Evolutionary conservation across 2,797 vertebrate genomes (phyloP), one percentile per base, ranked within the genome.

Genomic region (Agapornis canus): DNA sequence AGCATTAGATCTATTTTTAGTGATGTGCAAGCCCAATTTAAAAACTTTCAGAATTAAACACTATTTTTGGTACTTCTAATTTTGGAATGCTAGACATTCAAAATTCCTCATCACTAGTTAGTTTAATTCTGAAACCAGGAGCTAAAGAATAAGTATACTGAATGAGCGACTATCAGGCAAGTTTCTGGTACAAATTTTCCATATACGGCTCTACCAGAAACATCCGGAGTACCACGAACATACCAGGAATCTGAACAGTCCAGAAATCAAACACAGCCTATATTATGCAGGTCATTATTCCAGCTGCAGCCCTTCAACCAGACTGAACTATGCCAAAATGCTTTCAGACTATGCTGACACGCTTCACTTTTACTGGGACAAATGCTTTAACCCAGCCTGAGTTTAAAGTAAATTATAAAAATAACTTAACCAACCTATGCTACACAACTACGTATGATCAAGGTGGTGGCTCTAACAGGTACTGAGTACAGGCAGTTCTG

Each of bases 391-490:
- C 6, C 23, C 32, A 72, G 31, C 17, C 11, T 2, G 3, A 81
- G 49, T 39, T 88, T 65, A 42, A 82, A 60, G 29, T 32, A 70
- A 72, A 85, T 42, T 40, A 18, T 11, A 83, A 69, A 72, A 91
- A 37, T 9, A 45, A 35, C 35, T 35, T 35, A 35, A 65, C 6
- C 19, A 52, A 68, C 6, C 51, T 18, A 63, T 1, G 5, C 19
- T 45, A 48, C 13, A 13, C 52, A 87, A 52, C 0, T 2, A 63
- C 10, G 2, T 61, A 42, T 0, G 0, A 71, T 48, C 21, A 71
- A 78, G n/a, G 17, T 45, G 13, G 14, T 45, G 56, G 20, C 27
- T 87, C 32, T 77, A 63, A 83, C 0, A 81, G 31, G 23, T 32
- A 64, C 7, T 68, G 49, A 60, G 40, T 21, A 79, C 23, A 64